Conservation (phyloP, 2,797 vertebrate genomes). For the Parauchenoglanis ngamensis region DNA sequence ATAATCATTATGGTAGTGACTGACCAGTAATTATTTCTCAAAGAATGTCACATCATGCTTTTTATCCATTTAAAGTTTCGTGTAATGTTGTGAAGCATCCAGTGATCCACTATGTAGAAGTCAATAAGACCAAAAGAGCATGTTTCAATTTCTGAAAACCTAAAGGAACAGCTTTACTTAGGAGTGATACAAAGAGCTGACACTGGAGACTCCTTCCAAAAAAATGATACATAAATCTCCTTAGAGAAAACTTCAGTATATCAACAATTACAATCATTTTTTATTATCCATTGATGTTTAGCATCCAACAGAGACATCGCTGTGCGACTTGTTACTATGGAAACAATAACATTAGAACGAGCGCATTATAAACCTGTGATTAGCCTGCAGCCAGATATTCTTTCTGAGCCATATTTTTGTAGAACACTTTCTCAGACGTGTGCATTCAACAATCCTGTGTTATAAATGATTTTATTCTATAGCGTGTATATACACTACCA, state of each 20-base stretch:
- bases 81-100: not conserved
- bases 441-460: not conserved
- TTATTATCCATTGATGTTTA: not conserved
- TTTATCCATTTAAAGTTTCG: not conserved
- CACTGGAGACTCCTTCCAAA: not conserved
- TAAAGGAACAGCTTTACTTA: not conserved
- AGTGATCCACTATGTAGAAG: not conserved
- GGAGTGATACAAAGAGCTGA: not conserved
- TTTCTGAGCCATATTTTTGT: not conserved
- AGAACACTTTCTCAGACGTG: not conserved
- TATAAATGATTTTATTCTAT: not conserved
- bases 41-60: not conserved
- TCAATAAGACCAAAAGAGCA: too few species aligned
- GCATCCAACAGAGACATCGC: not conserved
- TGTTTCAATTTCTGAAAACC: not conserved
- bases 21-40: not conserved
- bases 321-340: not conserved
- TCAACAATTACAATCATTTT: not conserved
- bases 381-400: not conserved
- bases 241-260: not conserved
- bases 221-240: not conserved
- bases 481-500: not conserved
- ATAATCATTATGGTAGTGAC: not conserved
- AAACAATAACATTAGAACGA: slow-evolving; percentile 11
- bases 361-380: not conserved